phyloP scores from a whole-genome alignment of 2,113 vertebrate species.

The Periophthalmodon schlosseri region DNA sequence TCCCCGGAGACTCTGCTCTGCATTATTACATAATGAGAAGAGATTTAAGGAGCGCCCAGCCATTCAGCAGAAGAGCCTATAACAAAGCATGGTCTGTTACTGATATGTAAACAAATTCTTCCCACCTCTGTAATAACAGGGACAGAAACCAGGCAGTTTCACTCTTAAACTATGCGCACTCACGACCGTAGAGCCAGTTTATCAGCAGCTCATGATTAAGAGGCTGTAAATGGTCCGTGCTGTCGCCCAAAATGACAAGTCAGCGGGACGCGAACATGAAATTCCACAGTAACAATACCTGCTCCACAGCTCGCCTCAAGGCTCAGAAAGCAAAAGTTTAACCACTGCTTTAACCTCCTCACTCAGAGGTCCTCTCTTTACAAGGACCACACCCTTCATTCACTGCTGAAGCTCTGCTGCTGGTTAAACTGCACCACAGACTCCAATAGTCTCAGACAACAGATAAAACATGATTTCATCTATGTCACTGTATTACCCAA shows the following conservation, averaged over 20 bases:
- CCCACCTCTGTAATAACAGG: neutral
- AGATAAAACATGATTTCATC: neutral
- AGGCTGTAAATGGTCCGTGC: neutral
- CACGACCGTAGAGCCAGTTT: slow-evolving; percentile 16
- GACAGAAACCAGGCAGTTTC: slow-evolving; percentile 34
- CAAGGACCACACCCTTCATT: slow-evolving; percentile 63
- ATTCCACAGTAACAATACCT: slow-evolving; percentile 11
- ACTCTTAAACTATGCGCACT: slow-evolving; percentile 20
- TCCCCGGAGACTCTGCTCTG: slow-evolving; percentile 13
- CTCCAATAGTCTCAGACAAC: neutral
- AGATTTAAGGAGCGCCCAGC: slow-evolving; percentile 27
- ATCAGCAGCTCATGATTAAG: slow-evolving; percentile 22
- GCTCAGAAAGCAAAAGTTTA: slow-evolving; percentile 25
- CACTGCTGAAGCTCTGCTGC: slow-evolving; percentile 31
- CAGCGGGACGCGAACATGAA: slow-evolving; percentile 20
- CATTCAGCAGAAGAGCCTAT: neutral
- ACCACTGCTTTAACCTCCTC: neutral
- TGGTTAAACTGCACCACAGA: slow-evolving; percentile 17
- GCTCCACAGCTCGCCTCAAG: slow-evolving; percentile 20
- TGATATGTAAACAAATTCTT: slow-evolving; percentile 12
- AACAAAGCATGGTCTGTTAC: neutral
- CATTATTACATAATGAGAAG: slow-evolving; percentile 39
- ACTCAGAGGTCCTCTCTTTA: slow-evolving; percentile 14
- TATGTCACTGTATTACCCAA: neutral
- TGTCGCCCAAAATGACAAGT: slow-evolving; percentile 22